phyloP scores from a whole-genome alignment of 53 echinoderm and acorn worm genomes.

The Paelopatides confundens region DNA sequence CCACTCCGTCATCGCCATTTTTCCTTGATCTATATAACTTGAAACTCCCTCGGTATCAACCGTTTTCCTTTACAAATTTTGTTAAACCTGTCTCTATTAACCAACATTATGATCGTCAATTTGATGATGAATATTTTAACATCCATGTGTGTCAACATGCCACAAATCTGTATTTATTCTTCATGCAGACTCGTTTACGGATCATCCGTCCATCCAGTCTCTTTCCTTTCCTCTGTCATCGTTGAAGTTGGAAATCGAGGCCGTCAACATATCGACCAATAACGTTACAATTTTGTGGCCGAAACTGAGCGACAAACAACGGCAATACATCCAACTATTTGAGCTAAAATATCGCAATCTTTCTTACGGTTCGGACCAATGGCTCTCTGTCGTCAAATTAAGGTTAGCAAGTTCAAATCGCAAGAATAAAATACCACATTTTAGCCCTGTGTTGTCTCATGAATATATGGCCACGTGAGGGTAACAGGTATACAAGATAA shows the following conservation, averaged over 20 bases:
- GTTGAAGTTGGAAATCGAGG: conserved; percentile 81
- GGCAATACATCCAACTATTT: conserved; percentile 82
- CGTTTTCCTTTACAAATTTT: no score
- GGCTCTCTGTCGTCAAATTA: conserved; percentile 73
- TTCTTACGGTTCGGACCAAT: conserved; percentile 70
- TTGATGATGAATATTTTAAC: neutral
- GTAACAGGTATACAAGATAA: no score
- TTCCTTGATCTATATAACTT: no score
- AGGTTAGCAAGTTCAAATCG: conserved; percentile 62
- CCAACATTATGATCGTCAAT: no score
- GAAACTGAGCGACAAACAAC: conserved; percentile 82
- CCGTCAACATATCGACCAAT: conserved; percentile 70
- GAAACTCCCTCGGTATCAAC: no score
- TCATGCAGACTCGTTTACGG: conserved; percentile 27
- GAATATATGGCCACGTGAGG: no score
- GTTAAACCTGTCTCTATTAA: no score
- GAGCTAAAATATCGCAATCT: conserved; percentile 83
- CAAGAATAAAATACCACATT: no score
- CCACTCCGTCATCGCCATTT: no score
- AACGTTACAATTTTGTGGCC: conserved; percentile 87
- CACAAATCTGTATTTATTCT: neutral
- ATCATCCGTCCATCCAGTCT: conserved; percentile 60
- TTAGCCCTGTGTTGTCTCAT: no score
- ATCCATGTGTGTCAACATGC: neutral
- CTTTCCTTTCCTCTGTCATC: conserved; percentile 79